Evolutionary conservation across 2,888 invertebrate species (phyloP), one percentile per base, ranked within the genome.

Genomic region (Dasysyrphus tricinctus): DNA sequence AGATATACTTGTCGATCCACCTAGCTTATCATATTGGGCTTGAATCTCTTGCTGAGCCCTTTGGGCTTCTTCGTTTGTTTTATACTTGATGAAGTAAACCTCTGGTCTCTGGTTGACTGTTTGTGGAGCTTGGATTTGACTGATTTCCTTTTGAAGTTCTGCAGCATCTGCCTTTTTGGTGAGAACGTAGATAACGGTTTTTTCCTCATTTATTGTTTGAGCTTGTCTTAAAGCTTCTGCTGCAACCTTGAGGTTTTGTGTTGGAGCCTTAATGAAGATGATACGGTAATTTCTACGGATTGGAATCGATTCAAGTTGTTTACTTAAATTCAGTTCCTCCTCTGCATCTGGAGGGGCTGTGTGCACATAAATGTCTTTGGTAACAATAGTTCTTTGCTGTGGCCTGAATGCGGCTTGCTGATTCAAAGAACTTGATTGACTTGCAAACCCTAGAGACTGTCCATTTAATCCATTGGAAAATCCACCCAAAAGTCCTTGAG

Each of bases 81-180:
- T 92, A 89, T 93, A 93, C 88, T 93, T 93, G 80, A 93, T 92
- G 88, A 93, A 93, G 89, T 91, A 92, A 0, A 93, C 92, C 83
- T 93, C 93, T 9, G 92, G 92, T 87, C 93, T 93, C 29, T 72
- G 70, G 88, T 90, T 89, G 8, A 91, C 88, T 88, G 91, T 90
- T 67, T 89, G 89, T 63, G 90, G 90, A 72, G 80, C 87, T 82
- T 90, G 91, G 9, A 80, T 89, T 24, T 89, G 96, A 76, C 95
- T 95, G 47, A 96, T 95, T 6, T 97, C 97, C 87, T 96, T 95
- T 70, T 92, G 91, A 67, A 92, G 89, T 24, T 90, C 91, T 34
- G 89, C 76, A 12, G 90, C 81, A 29, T 92, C 92, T 59, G 91
- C 90, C 87, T 92, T 92, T 89, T 92, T 92, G 56, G 91, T 90